Evolutionary conservation across 2,113 vertebrate species (phyloP).

Genomic region (Eublepharis macularius): DNA sequence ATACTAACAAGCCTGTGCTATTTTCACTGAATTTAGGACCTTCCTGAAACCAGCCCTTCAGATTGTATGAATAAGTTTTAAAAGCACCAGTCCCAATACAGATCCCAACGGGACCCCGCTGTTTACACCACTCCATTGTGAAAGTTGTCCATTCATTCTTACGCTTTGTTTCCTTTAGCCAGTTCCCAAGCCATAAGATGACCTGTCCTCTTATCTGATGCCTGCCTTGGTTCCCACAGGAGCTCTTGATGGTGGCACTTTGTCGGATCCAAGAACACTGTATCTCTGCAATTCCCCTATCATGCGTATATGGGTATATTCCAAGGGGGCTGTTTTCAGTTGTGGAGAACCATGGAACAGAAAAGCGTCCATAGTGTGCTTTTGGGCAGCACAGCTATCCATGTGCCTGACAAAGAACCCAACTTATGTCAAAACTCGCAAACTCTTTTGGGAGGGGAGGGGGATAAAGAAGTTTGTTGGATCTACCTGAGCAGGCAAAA

Average conservation of each 20-base stretch:
- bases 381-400: not conserved
- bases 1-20: not conserved
- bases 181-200: not conserved
- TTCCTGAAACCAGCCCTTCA: not conserved
- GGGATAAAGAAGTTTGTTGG: not conserved
- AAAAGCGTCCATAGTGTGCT: not conserved
- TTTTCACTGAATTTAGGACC: not conserved
- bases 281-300: not conserved
- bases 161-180: not conserved
- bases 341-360: not conserved
- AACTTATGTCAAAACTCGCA: not conserved
- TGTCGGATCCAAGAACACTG: not conserved
- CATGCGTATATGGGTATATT: not conserved
- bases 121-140: not conserved
- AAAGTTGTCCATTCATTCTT: not conserved
- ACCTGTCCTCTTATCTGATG: not conserved
- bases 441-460: not conserved
- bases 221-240: not conserved
- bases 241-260: not conserved
- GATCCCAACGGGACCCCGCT: not conserved
- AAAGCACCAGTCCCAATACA: not conserved
- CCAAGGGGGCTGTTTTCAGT: not conserved
- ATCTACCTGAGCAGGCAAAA: not conserved
- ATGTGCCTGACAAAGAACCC: not conserved
- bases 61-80: not conserved